These are phyloP conservation scores for Nemoura dubitans DNA, from an alignment of 2,888 invertebrate genomes.

Conservation along the genomic window DNA sequence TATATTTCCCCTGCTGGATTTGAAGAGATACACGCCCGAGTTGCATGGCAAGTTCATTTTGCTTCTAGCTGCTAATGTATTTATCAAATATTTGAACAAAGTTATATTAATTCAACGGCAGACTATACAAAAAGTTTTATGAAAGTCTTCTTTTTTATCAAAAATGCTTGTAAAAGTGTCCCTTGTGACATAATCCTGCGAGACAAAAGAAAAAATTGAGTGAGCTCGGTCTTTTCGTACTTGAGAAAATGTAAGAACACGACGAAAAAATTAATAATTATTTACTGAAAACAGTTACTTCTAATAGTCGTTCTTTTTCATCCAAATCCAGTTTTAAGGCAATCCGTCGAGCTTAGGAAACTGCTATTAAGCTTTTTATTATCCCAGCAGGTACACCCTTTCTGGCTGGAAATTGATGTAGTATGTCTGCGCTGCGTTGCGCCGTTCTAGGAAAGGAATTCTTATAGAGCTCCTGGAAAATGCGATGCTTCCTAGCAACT, in stretches of 20 bases:
- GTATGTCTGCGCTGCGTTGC: too few species aligned
- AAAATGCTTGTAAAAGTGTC: background rate
- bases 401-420: background rate
- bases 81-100: background rate
- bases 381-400: background rate
- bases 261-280: background rate
- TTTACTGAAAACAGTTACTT: background rate
- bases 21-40: background rate
- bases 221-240: background rate
- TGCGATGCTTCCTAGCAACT: background rate
- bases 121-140: background rate
- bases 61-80: background rate
- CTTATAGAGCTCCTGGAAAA: background rate
- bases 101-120: background rate
- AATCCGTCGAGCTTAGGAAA: background rate
- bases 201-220: constrained; percentile 4
- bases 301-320: background rate
- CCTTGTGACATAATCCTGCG: background rate
- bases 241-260: background rate
- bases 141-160: background rate
- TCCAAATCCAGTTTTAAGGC: background rate
- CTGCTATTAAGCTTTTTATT: background rate
- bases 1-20: background rate
- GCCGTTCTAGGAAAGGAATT: too few species aligned
- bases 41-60: background rate